Percentiles rank a stretch among this genome's conserved stretches.
These are phyloP conservation scores for Rhynchophorus ferrugineus DNA, from an alignment of 1,140 invertebrate species.

Conservation along the genomic window DNA sequence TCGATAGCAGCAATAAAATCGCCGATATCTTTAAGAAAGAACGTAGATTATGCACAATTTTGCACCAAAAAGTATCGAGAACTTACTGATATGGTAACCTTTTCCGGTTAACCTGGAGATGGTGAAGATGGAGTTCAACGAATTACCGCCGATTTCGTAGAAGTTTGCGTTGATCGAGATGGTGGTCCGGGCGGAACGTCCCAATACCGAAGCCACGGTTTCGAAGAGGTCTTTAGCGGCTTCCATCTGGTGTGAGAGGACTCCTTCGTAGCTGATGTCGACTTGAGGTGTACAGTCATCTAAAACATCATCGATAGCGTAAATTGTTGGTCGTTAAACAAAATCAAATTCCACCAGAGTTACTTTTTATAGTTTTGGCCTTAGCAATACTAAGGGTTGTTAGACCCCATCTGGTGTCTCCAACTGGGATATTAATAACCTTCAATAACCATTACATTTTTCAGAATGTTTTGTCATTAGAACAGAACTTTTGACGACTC, in stretches of 20 bases:
- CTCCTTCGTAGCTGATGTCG: slow-evolving; percentile 46
- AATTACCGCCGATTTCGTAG: slow-evolving; percentile 79
- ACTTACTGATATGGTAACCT: slow-evolving; percentile 65
- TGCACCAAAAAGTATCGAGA: no score
- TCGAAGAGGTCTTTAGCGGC: slow-evolving; percentile 62
- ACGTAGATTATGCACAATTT: no score
- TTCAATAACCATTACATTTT: no score
- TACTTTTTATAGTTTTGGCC: no score
- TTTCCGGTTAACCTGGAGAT: slow-evolving; percentile 68
- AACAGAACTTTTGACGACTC: no score
- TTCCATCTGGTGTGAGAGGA: slow-evolving; percentile 50
- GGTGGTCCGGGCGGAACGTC: slow-evolving; percentile 48
- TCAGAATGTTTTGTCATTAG: no score
- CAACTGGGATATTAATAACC: no score
- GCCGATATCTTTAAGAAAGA: slow-evolving; percentile 54
- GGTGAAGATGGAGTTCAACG: slow-evolving; percentile 74
- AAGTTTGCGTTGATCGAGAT: slow-evolving; percentile 62
- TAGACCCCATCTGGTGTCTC: no score
- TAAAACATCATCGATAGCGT: slow-evolving; percentile 17
- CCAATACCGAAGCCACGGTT: slow-evolving; percentile 62
- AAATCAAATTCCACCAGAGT: no score
- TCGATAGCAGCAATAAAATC: slow-evolving; percentile 69
- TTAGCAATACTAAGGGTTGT: no score
- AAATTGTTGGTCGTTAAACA: no score
- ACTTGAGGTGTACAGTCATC: slow-evolving; percentile 27